A percentile compares a stretch with the other conserved stretches of the same genome.
phyloP scores from a whole-genome alignment of 2,113 vertebrate genomes.

The Microcebus murinus region DNA sequence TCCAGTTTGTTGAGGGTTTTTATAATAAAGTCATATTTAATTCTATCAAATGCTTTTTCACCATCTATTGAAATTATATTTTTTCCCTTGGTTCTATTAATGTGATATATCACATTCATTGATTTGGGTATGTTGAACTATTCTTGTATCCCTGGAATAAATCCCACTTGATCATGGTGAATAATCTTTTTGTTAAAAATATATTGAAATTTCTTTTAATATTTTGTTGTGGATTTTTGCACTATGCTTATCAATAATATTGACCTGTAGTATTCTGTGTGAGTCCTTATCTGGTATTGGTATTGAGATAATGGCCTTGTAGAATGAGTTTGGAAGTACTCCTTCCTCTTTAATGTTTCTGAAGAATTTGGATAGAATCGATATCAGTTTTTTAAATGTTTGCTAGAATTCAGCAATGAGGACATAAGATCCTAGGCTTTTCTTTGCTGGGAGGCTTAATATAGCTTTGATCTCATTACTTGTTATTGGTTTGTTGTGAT shows the following conservation, averaged over 20 bases:
- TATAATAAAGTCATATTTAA: background rate
- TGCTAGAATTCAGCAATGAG: background rate
- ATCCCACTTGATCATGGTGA: background rate
- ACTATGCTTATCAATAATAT: background rate
- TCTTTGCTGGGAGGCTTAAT: background rate
- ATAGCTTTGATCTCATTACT: background rate
- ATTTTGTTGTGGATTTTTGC: background rate
- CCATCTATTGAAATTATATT: background rate
- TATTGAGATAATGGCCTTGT: background rate
- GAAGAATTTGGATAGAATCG: background rate
- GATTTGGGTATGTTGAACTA: background rate
- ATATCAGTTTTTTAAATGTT: background rate
- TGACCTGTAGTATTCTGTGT: background rate
- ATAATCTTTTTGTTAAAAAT: background rate
- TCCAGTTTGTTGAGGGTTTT: background rate
- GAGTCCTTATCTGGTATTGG: background rate
- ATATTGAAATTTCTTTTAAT: background rate
- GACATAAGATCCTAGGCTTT: background rate
- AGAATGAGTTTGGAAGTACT: background rate
- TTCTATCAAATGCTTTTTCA: background rate
- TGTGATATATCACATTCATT: background rate
- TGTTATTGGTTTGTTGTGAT: background rate
- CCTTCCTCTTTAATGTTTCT: background rate
- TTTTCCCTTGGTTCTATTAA: background rate
- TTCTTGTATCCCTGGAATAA: background rate